Evolutionary conservation across 2,888 invertebrate genomes (phyloP), one percentile per base, ranked within the genome.

Genomic region (Chaetoderma sp.): DNA sequence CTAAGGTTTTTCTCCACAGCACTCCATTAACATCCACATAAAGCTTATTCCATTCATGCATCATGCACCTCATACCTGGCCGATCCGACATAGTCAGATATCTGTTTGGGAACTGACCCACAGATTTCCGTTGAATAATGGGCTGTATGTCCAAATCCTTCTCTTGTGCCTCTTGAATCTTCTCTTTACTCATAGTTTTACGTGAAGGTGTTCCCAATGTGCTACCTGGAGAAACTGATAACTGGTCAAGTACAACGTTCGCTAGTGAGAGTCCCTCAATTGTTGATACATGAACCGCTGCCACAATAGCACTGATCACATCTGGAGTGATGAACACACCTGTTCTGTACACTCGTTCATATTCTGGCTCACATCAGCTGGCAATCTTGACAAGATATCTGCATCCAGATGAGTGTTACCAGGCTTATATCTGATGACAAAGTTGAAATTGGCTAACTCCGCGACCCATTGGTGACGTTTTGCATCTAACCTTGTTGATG

Each of bases 321-420:
- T n/a, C n/a, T n/a, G n/a, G n/a, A n/a, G n/a, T n/a, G n/a, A n/a
- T n/a, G n/a, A n/a, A n/a, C n/a, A n/a, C n/a, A n/a, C n/a, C n/a
- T n/a, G 28, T 21, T 60, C 60, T 39, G 56, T 61, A 16, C 61
- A 61, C 23, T 55, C 28, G 5, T 28, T 2, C 61, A 60, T 61
- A 42, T 47, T 54, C 13, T 45, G 52, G 13, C 49, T 18, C 23
- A 65, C 56, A 42, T 60, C 55, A 4, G 61, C 18, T 28, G 60
- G 60, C 60, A 65, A 47, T 36, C 65, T 42, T 30, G 65, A 65
- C 39, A 65, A 28, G 13, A 55, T 57, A 44, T 63, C 63, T 0
- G 58, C 58, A 52, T 58, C 63, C 23, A 32, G 32, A 30, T 63
- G 58, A 6, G 56, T 57, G 10, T 16, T 63, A 10, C 58, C 63